Evolutionary conservation across 2,113 vertebrate species (phyloP), one percentile per base, ranked within the genome.

Genomic region (Eonycteris spelaea): DNA sequence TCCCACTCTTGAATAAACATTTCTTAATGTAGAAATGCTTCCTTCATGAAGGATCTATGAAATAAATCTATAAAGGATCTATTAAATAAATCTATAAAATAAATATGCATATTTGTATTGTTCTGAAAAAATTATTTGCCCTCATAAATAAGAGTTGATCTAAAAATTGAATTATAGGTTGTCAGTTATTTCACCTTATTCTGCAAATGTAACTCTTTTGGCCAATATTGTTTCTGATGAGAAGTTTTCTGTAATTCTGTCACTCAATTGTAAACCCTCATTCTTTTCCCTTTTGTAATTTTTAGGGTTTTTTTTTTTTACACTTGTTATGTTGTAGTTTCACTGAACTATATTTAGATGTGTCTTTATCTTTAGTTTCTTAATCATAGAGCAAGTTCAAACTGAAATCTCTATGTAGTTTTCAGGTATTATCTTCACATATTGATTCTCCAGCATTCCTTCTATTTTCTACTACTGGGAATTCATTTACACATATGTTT

Each of bases 281-380:
- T 96, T 55, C 30, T 75, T 79, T 71, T 67, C 43, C 61, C 2
- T 71, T 74, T 77, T 71, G 16, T 55, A 86, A 77, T 67, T 65
- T 83, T 86, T 77, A 91, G n/a, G 10, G 11, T 6, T 45, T 11
- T 45, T 43, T 43, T 43, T 43, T 59, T 61, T 82, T 82, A 63
- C 5, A 1, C 15, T 35, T 86, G 5, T n/a, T 74, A 48, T 48
- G 48, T 61, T 71, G 6, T 6, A 78, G 21, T 71, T 82, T 65
- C 33, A 87, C 21, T 63, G 28, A 16, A 8, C 9, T 93, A 33
- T 86, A 57, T 71, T 79, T 70, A 82, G 30, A 8, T 65, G 7
- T 61, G 9, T 79, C 51, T 92, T 86, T 84, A 90, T 79, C 51
- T 92, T 86, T 84, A 90, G 61, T 93, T 80, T 93, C 43, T 90